These are phyloP conservation scores for Laticauda laticaudata DNA, from an alignment of 2,113 vertebrate genomes.

Conservation along the genomic window DNA sequence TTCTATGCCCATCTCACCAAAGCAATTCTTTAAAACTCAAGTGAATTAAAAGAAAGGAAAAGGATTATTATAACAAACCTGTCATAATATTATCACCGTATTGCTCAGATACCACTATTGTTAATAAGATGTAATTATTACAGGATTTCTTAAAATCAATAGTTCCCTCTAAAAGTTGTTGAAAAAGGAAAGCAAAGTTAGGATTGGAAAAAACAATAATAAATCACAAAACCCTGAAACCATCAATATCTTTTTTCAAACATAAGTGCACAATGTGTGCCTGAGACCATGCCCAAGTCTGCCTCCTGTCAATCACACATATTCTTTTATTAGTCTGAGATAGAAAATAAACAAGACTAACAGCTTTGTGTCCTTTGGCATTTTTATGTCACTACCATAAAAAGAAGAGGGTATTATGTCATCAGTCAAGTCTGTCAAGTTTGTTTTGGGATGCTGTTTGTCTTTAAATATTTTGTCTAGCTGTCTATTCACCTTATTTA, in stretches of 20 bases:
- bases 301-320: constrained; percentile 62
- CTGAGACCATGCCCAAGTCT: constrained; percentile 45
- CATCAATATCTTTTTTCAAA: constrained; percentile 51
- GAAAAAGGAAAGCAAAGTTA: constrained; percentile 22
- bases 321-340: constrained; percentile 69
- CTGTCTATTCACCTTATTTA: neutral
- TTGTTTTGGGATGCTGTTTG: constrained; percentile 55
- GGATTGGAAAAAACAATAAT: constrained; percentile 34
- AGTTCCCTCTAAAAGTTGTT: constrained; percentile 17
- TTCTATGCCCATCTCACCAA: neutral
- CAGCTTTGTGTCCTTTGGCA: constrained; percentile 72
- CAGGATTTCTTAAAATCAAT: constrained; percentile 6
- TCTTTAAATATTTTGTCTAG: constrained; percentile 43
- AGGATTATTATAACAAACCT: neutral
- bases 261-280: constrained; percentile 33
- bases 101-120: neutral
- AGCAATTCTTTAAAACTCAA: constrained; percentile 1
- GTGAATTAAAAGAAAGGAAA: neutral
- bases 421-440: constrained; percentile 70
- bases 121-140: constrained; percentile 12
- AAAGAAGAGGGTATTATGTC: constrained; percentile 68
- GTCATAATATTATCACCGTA: neutral
- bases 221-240: constrained; percentile 48
- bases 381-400: constrained; percentile 67
- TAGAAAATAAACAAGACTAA: constrained; percentile 73